Conservation (phyloP, 2,888 invertebrate species). For the Bombyx huttoni region DNA sequence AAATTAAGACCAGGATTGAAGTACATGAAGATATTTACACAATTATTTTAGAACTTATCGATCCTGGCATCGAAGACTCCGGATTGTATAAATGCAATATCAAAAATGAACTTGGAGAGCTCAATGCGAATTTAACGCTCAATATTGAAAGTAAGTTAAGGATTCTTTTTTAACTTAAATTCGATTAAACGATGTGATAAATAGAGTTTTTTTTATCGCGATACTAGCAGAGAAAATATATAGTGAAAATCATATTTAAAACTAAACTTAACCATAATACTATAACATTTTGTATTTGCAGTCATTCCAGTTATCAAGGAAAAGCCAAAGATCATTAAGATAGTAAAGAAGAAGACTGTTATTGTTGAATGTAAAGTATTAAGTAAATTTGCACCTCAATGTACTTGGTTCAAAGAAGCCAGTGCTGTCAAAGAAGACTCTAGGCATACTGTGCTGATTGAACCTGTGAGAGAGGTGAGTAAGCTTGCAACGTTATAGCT, state of each 20-base stretch:
- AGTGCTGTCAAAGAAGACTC: constrained; percentile 83
- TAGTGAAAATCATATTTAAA: too few species aligned
- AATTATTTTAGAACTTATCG: constrained; percentile 87
- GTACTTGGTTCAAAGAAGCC: constrained; percentile 94
- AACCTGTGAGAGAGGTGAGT: constrained; percentile 83
- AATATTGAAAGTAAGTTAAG: constrained; percentile 93
- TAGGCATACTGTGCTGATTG: constrained; percentile 82
- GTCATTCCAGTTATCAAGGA: constrained; percentile 95
- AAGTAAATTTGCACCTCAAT: constrained; percentile 93
- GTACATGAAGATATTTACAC: constrained; percentile 86
- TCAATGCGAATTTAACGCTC: constrained; percentile 96
- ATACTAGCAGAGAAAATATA: background rate
- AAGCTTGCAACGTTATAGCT: too few species aligned
- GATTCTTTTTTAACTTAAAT: background rate
- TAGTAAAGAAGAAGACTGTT: constrained; percentile 92
- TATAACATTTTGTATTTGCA: constrained; percentile 27
- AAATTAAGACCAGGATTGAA: constrained; percentile 84
- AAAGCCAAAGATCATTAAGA: constrained; percentile 91
- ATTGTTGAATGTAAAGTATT: constrained; percentile 94
- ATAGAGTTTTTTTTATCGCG: background rate
- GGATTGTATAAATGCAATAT: constrained; percentile 98
- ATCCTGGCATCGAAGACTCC: constrained; percentile 95
- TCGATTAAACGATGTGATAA: constrained; percentile 3
- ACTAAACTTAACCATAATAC: too few species aligned
- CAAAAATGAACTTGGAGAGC: constrained; percentile 95